phyloP scores from a whole-genome alignment of 2,797 vertebrate species.

The Spheniscus humboldti region DNA sequence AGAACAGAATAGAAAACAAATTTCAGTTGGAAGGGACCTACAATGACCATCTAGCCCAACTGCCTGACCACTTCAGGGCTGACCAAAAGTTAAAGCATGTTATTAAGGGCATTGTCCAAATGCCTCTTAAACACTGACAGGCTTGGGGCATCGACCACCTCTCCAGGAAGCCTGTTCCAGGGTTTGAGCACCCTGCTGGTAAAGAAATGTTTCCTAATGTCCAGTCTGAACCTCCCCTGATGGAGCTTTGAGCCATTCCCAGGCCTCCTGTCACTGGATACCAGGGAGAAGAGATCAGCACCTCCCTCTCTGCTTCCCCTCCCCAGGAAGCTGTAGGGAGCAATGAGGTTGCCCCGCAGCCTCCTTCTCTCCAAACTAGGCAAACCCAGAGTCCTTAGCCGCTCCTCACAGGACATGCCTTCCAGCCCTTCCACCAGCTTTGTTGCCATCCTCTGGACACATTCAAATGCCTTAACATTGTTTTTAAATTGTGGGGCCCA shows the following conservation, averaged over 20 bases:
- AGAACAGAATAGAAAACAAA: no score
- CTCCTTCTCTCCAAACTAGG: neutral
- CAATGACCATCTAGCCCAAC: neutral
- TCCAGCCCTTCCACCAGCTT: neutral
- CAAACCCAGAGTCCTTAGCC: neutral
- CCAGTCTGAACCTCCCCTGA: neutral
- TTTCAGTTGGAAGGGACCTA: neutral
- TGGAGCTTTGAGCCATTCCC: neutral
- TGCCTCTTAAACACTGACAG: neutral
- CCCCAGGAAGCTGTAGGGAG: neutral
- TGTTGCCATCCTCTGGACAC: neutral
- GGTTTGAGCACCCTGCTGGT: neutral
- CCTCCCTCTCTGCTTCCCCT: no score
- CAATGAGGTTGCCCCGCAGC: neutral
- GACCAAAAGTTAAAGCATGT: neutral
- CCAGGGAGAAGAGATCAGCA: neutral
- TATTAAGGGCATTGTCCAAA: neutral
- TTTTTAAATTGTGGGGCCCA: neutral
- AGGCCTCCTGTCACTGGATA: neutral
- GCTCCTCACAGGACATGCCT: neutral
- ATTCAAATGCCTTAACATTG: neutral
- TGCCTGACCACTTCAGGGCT: neutral
- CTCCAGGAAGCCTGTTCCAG: neutral
- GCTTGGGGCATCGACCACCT: neutral
- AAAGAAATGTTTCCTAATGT: neutral